Evolutionary conservation across 2,888 invertebrate species (phyloP), one percentile per base, ranked within the genome.

Genomic region (Meteorus colon): DNA sequence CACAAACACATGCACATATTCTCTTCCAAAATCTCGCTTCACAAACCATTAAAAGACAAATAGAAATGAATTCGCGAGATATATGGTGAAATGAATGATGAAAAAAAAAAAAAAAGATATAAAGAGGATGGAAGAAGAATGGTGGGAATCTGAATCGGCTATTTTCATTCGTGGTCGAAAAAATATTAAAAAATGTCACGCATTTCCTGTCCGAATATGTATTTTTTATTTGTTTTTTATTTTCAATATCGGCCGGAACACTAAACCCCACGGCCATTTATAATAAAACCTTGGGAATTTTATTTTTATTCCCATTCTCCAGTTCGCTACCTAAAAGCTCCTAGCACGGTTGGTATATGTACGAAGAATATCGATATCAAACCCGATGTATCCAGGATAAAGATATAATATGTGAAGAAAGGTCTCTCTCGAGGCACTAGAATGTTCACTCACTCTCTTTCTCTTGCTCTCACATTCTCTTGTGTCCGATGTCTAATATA

Each of bases 141-240:
- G n/a, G n/a, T n/a, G 6, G 6, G 1, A 16, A 60, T 16, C 45
- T 19, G 41, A n/a, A 8, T 48, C 0, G 27, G 45, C n/a, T n/a
- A 27, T 51, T 34, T 65, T 31, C 14, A 62, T 62, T 62, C 10
- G 31, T 29, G 16, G 14, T 14, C n/a, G 62, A 62, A 62, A 29
- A 27, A 60, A n/a, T 12, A 16, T 62, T 27, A 62, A 62, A 60
- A 62, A 62, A 62, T 62, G 31, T 62, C 62, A 62, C 31, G 29
- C 62, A 5, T 62, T 62, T 31, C 29, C 24, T 19, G 14, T 27
- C 16, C 31, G 31, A 29, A 62, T 62, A 19, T 60, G 24, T 14
- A 55, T 60, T 27, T 48, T 60, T 27, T 60, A 76, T 76, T 63
- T 74, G 48, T 74, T 70, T 73, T 76, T 76, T 73, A 73, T 76